Evolutionary conservation across 1,140 invertebrate species (phyloP).

Genomic region (Cydia strobilella): DNA sequence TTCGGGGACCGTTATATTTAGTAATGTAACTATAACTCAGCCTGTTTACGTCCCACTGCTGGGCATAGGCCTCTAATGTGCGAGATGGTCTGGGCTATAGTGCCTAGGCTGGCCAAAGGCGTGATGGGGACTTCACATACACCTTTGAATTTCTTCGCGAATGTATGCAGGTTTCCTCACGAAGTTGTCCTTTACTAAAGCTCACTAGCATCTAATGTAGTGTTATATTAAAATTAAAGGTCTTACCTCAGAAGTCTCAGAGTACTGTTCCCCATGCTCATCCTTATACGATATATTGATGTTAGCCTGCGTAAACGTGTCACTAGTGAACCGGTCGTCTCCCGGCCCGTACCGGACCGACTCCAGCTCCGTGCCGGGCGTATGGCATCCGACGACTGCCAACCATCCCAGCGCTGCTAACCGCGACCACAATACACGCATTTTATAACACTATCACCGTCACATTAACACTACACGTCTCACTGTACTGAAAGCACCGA

Average conservation of each 20-base stretch:
- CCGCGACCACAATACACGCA: constrained; percentile 67
- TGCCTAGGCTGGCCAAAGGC: too few relatives aligned
- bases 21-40: too few relatives aligned
- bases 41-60: too few relatives aligned
- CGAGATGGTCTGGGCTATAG: too few relatives aligned
- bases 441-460: constrained; percentile 55
- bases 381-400: constrained; percentile 61
- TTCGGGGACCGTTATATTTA: too few relatives aligned
- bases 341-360: constrained; percentile 58
- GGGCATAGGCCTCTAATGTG: too few relatives aligned
- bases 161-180: too few relatives aligned
- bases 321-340: constrained; percentile 59
- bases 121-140: too few relatives aligned
- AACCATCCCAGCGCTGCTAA: constrained; percentile 62
- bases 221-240: background rate
- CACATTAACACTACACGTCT: constrained; percentile 33
- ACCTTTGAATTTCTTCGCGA: too few relatives aligned
- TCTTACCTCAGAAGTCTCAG: constrained; percentile 71
- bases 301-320: constrained; percentile 64
- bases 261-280: constrained; percentile 64
- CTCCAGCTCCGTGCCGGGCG: constrained; percentile 63
- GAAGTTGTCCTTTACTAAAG: too few relatives aligned
- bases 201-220: too few relatives aligned
- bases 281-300: constrained; percentile 72
- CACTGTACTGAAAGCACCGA: background rate